Conservation (phyloP, 2,888 invertebrate species). For the Oasisia sp. region DNA sequence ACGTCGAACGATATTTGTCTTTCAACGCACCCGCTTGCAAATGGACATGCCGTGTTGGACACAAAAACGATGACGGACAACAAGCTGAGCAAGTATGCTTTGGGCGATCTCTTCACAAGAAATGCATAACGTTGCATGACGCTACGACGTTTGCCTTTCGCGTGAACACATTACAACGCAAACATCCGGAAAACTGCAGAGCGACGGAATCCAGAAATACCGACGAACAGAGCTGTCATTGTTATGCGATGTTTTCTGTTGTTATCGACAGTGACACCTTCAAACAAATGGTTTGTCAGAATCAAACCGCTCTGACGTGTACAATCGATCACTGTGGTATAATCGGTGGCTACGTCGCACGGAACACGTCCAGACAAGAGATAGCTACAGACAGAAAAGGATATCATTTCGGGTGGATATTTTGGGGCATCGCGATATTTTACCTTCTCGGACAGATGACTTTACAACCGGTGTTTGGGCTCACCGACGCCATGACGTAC, state of each 20-base stretch:
- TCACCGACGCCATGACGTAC: slow-evolving; percentile 88
- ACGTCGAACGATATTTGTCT: neutral
- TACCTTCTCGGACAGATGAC: slow-evolving; percentile 84
- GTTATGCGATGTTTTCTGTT: neutral
- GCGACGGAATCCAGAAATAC: neutral
- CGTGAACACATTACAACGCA: neutral
- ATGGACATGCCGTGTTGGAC: neutral
- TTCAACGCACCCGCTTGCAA: neutral
- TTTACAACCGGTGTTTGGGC: slow-evolving; percentile 84
- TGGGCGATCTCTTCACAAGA: neutral
- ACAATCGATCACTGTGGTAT: neutral
- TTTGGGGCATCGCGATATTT: slow-evolving; percentile 84
- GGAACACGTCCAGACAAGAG: neutral
- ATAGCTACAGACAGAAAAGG: neutral
- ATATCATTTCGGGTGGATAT: slow-evolving; percentile 61
- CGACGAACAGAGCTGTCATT: neutral
- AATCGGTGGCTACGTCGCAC: neutral
- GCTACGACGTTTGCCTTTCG: neutral
- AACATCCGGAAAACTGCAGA: neutral
- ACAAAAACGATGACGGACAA: neutral
- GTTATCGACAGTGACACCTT: neutral
- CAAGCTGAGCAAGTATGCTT: neutral
- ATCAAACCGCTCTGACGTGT: neutral
- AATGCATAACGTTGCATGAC: neutral
- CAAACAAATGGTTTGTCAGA: neutral